phyloP scores from a whole-genome alignment of 2,888 invertebrate genomes.

The Caenorhabditis sp. region DNA sequence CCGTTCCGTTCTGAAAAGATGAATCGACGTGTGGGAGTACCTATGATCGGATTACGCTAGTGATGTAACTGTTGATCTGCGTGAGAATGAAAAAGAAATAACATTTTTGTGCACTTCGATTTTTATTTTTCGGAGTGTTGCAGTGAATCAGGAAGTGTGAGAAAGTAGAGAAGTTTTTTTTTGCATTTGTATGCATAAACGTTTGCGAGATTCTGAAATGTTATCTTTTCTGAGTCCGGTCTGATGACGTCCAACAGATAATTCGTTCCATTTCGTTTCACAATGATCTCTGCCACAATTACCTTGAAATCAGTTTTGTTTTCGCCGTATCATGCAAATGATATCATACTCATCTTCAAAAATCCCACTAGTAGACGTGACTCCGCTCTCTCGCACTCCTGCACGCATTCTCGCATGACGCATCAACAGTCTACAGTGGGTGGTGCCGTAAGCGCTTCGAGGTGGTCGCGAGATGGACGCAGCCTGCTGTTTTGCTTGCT shows the following conservation, averaged over 20 bases:
- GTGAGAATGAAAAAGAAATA: no score
- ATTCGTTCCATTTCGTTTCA: slow-evolving; percentile 19
- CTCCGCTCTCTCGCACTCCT: slow-evolving; percentile 7
- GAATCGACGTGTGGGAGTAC: not conserved
- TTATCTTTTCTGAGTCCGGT: no score
- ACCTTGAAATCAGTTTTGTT: not conserved
- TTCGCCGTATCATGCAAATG: slow-evolving; percentile 11
- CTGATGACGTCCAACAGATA: not conserved
- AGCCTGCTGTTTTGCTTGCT: slow-evolving; percentile 28
- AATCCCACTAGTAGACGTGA: slow-evolving; percentile 22
- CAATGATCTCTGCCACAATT: slow-evolving; percentile 25
- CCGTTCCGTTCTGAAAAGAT: not conserved
- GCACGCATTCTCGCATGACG: slow-evolving; percentile 20
- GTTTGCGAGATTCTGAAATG: no score
- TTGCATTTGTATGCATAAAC: no score
- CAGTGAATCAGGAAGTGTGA: no score
- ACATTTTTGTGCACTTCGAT: no score
- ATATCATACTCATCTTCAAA: slow-evolving; percentile 33
- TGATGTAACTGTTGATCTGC: no score
- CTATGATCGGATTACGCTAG: no score
- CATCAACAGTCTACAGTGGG: slow-evolving; percentile 19
- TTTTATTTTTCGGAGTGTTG: no score
- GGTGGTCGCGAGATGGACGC: slow-evolving; percentile 38
- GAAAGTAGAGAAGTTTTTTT: no score
- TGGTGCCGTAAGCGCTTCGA: slow-evolving; percentile 1